Evolutionary conservation across 2,888 invertebrate species (phyloP).

Genomic region (Parapristionchus giblindavisi): DNA sequence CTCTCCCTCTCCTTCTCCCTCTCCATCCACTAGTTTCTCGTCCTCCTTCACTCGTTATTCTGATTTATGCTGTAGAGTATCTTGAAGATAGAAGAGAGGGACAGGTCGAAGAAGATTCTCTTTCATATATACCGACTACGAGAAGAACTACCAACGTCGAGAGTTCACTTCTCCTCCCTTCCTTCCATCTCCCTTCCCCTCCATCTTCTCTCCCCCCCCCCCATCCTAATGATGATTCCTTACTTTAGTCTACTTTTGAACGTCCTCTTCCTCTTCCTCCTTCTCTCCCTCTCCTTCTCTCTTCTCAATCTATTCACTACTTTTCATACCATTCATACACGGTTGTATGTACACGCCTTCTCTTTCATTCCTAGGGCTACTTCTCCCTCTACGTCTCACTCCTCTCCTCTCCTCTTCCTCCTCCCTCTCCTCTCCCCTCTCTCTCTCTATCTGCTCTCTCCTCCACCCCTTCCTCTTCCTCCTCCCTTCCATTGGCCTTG

Average conservation of each 20-base stretch:
- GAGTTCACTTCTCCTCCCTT: not conserved
- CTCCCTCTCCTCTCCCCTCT: conserved; percentile 14
- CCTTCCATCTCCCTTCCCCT: not conserved
- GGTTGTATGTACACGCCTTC: conserved; percentile 18
- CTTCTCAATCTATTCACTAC: conserved; percentile 12
- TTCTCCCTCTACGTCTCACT: too few species aligned
- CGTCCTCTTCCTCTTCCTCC: conserved; percentile 4
- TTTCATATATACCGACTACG: too few species aligned
- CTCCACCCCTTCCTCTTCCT: not conserved
- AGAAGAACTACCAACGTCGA: not conserved
- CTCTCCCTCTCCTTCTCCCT: conserved; percentile 14
- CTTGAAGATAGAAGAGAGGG: too few species aligned
- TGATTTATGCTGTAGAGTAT: conserved; percentile 35
- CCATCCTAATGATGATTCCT: too few species aligned
- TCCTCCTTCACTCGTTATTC: too few species aligned
- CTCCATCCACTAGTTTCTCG: too few species aligned
- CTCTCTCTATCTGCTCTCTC: not conserved
- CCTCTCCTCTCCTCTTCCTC: too few species aligned
- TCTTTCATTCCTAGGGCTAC: conserved; percentile 15
- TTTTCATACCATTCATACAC: conserved; percentile 23
- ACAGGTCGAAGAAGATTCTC: too few species aligned
- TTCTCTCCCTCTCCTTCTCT: conserved; percentile 6
- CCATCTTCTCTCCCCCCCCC: conserved; percentile 6
- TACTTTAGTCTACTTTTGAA: too few species aligned
- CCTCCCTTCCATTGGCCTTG: not conserved